Percentiles rank a stretch among this genome's conserved stretches.
Conservation (phyloP, 2,797 vertebrate species). For the Strix occidentalis region DNA sequence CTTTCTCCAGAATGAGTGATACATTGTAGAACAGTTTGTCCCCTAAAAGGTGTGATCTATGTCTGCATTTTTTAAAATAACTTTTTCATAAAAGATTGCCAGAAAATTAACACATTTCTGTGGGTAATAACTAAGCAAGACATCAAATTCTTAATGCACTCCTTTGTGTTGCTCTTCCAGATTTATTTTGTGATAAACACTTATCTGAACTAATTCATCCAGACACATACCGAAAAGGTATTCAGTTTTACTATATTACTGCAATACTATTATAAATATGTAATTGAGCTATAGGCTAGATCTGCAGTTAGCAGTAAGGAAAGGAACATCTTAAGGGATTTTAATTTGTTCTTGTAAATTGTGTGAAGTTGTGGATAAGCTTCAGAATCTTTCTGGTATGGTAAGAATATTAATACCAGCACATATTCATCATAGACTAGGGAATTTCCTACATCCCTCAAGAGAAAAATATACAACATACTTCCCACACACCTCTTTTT, state of each 20-base stretch:
- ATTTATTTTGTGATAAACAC: neutral
- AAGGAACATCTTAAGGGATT: neutral
- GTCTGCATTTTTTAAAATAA: neutral
- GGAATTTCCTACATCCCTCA: neutral
- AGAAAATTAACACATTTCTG: neutral
- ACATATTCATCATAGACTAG: neutral
- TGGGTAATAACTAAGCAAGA: neutral
- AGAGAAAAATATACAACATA: neutral
- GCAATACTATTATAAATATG: neutral
- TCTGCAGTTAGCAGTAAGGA: neutral
- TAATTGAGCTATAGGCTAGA: neutral
- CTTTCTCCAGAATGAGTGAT: neutral
- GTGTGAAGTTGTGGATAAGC: neutral
- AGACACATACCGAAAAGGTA: neutral
- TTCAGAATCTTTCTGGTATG: neutral
- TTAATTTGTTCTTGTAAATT: neutral
- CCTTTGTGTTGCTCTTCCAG: neutral
- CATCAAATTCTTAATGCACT: neutral
- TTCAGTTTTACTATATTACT: neutral
- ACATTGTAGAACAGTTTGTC: neutral
- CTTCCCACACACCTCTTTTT: neutral
- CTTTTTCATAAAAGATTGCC: neutral
- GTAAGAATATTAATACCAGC: neutral
- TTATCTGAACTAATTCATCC: neutral
- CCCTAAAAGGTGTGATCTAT: neutral